A percentile compares a stretch with the other conserved stretches of the same genome.
These are phyloP conservation scores for Lamellibrachia columna DNA, from an alignment of 2,888 invertebrate genomes.

Conservation along the genomic window DNA sequence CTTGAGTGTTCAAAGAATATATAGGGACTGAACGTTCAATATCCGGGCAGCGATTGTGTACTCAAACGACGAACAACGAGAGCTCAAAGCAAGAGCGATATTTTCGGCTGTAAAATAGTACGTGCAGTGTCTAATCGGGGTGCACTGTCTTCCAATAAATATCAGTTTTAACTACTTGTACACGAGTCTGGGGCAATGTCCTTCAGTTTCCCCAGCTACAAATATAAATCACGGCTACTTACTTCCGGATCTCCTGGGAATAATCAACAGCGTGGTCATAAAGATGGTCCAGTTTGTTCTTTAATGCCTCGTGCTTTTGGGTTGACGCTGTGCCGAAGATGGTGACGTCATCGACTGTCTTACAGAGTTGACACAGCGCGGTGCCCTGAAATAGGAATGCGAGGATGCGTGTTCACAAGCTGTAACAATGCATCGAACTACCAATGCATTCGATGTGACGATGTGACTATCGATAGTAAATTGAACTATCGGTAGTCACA, in stretches of 20 bases:
- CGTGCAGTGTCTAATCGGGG: neutral
- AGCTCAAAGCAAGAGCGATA: neutral
- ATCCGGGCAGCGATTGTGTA: neutral
- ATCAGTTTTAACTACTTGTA: neutral
- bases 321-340: conserved; percentile 87
- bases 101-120: neutral
- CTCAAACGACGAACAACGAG: neutral
- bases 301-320: conserved; percentile 84
- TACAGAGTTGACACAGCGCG: conserved; percentile 83
- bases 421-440: no score
- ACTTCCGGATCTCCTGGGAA: conserved; percentile 85
- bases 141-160: neutral
- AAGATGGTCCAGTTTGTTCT: conserved; percentile 78
- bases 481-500: no score
- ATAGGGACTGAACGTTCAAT: neutral
- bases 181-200: neutral
- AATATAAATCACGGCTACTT: conserved; percentile 61
- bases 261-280: conserved; percentile 85
- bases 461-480: no score
- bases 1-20: neutral
- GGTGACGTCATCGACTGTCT: conserved; percentile 82
- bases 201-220: neutral
- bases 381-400: conserved; percentile 74
- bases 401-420: neutral
- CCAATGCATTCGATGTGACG: no score